Evolutionary conservation across 2,888 invertebrate genomes (phyloP).

Genomic region (Lepetodrilus schrolli): DNA sequence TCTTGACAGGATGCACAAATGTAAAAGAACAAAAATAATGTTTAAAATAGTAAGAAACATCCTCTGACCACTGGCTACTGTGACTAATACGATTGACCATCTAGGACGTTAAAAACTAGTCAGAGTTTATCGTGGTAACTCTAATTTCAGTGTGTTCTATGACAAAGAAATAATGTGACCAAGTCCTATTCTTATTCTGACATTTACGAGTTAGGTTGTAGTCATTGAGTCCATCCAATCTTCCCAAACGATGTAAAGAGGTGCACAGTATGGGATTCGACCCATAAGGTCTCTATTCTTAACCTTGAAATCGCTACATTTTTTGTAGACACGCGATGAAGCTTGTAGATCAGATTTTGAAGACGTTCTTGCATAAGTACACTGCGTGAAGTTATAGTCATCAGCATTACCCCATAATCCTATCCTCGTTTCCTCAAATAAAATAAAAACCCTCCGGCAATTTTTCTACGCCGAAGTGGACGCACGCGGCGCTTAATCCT

Average conservation of each 20-base stretch:
- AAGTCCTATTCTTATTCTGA: no score
- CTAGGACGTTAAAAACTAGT: no score
- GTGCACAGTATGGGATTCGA: no score
- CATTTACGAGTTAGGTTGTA: not conserved
- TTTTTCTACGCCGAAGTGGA: not conserved
- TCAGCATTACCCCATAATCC: not conserved
- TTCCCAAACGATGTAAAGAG: no score
- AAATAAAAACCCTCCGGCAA: not conserved
- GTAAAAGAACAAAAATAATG: no score
- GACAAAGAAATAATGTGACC: no score
- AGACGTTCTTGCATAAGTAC: not conserved
- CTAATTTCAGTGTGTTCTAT: no score
- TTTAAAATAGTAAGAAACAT: no score
- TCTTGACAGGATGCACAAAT: no score
- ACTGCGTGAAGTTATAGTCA: not conserved
- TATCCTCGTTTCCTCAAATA: not conserved
- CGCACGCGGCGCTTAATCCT: slow-evolving; percentile 13
- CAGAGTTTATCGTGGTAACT: no score
- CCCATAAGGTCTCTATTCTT: not conserved
- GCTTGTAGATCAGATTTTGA: not conserved
- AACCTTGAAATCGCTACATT: not conserved
- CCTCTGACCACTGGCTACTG: no score
- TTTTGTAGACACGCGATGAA: not conserved
- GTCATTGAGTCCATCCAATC: not conserved
- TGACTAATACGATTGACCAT: no score